Percentiles rank a stretch among this genome's conserved stretches.
Evolutionary conservation across 2,113 vertebrate species (phyloP).

Genomic region (Aegypius monachus): DNA sequence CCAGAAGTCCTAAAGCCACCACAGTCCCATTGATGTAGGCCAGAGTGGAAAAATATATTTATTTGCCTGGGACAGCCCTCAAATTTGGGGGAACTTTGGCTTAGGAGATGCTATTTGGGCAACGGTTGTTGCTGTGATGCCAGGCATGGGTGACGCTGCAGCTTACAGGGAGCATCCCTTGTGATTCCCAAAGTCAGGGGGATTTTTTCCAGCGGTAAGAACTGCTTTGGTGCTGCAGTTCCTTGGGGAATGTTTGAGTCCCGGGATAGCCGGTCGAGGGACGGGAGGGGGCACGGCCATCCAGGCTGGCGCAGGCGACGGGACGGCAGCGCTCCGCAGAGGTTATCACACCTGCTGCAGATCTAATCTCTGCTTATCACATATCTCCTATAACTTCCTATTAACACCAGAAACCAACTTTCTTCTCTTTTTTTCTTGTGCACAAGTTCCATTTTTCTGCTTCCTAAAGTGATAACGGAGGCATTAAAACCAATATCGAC

Average conservation of each 20-base stretch:
- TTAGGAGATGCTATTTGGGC: background rate
- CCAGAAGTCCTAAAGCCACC: background rate
- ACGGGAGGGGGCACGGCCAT: rapidly evolving
- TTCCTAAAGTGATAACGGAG: background rate
- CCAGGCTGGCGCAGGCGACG: background rate
- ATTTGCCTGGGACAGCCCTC: rapidly evolving
- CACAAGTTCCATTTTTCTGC: slow-evolving; percentile 22
- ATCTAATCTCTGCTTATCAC: slow-evolving; percentile 61
- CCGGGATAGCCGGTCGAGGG: rapidly evolving
- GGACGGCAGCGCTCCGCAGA: rapidly evolving
- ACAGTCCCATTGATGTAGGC: background rate
- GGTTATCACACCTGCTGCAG: background rate
- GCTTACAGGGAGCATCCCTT: rapidly evolving
- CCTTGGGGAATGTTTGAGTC: background rate
- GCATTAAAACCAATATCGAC: background rate
- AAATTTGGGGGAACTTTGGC: background rate
- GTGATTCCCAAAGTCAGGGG: background rate
- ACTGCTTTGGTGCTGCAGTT: background rate
- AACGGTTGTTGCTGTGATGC: rapidly evolving
- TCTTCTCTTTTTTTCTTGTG: slow-evolving; percentile 30
- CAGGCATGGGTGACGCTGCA: background rate
- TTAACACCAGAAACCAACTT: slow-evolving; percentile 34
- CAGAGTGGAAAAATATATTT: background rate
- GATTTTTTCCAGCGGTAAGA: background rate
- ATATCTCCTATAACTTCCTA: slow-evolving; percentile 62